Percentiles rank a stretch among this genome's conserved stretches.
phyloP scores from a whole-genome alignment of 2,888 invertebrate genomes.

The Caenorhabditis angaria region DNA sequence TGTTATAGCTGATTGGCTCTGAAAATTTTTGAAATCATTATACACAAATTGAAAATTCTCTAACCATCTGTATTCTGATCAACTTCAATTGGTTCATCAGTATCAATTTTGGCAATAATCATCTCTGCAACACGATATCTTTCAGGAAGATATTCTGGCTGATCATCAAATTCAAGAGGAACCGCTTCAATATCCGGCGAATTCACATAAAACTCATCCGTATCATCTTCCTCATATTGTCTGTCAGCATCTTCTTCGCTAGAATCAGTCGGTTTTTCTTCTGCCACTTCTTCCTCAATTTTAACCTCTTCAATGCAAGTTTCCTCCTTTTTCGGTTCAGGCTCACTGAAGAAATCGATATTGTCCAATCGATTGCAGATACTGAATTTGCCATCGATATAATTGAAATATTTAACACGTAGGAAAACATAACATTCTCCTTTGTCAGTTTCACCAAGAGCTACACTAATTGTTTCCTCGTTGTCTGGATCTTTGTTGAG shows the following conservation, averaged over 20 bases:
- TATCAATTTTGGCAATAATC: no score
- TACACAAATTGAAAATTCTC: no score
- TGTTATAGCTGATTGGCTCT: neutral
- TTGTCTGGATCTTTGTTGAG: no score
- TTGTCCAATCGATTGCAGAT: no score
- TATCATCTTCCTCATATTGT: slow-evolving; percentile 1
- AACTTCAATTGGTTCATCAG: no score
- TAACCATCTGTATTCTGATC: no score
- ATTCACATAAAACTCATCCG: slow-evolving; percentile 4
- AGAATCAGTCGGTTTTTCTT: neutral
- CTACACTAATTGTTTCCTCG: no score
- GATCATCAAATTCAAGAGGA: neutral
- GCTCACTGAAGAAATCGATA: neutral
- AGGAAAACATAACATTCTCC: no score
- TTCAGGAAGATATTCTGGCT: neutral
- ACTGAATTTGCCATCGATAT: no score
- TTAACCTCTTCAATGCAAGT: neutral
- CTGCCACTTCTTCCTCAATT: neutral
- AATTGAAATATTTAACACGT: no score
- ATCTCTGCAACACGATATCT: neutral
- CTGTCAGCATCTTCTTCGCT: slow-evolving; percentile 3
- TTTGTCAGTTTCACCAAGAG: no score
- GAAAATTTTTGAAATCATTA: no score
- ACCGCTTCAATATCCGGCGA: neutral
- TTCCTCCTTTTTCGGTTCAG: neutral